Base-by-base conservation (phyloP, 1,140 invertebrate genomes). In the Hyposmocoma kahamanoa region DNA sequence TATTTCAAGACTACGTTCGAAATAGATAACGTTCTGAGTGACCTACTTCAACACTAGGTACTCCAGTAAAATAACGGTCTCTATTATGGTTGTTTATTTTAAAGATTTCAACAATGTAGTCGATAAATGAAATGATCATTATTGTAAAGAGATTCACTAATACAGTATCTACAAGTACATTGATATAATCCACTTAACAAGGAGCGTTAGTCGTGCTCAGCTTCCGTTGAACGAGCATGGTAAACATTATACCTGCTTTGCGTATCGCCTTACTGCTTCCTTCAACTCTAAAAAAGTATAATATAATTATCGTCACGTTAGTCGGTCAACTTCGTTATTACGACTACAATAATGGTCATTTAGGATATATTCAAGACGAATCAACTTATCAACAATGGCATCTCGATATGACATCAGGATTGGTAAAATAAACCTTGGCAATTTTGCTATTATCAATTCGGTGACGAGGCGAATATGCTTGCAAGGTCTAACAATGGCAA, bases 191-290 rank as follows among this genome's bases (percentile, higher is more conserved):
- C n/a, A n/a, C n/a, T n/a, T n/a, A n/a, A n/a, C 18, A 36, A 10
- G n/a, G 18, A 17, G 32, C 18, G 32, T 36, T 36, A 36, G 32
- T 36, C 15, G 32, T 36, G 3, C 18, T 36, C 32, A 13, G 32
- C 32, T 36, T 36, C 32, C 32, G 32, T 36, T 36, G 32, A 36
- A n/a, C 32, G 32, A 36, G 32, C 32, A 36, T 36, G 32, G 32
- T 36, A 17, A 36, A 36, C 32, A 36, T 36, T 36, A 36, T 36
- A 36, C 32, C 18, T 17, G 15, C 32, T 36, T 2, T 2, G 15
- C 1, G 32, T 36, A 36, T 36, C 32, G 15, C 32, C 15, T 36
- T 36, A 36, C 24, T 26, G 11, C 32, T 36, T 36, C 32, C 32
- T 36, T 36, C 32, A 17, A 36, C 32, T 36, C 32, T 36, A 36